Percentiles rank a stretch among this genome's conserved stretches.
phyloP scores from a whole-genome alignment of 2,113 vertebrate species.

The Procavia capensis region DNA sequence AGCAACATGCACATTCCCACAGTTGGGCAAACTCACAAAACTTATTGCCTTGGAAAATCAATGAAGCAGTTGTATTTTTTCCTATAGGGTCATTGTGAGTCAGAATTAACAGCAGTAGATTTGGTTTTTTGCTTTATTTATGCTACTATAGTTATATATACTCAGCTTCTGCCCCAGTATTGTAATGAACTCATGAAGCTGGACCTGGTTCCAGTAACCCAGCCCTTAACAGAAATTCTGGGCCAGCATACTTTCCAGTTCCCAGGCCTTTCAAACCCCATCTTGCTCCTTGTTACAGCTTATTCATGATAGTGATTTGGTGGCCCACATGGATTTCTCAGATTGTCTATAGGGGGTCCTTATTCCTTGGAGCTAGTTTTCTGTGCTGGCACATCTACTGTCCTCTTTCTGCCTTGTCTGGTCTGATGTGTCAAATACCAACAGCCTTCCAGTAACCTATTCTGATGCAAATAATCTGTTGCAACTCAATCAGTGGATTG shows the following conservation, averaged over 20 bases:
- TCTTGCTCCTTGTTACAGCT: background rate
- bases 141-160: background rate
- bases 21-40: too few relatives aligned
- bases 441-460: background rate
- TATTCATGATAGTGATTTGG: background rate
- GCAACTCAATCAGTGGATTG: background rate
- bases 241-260: too few relatives aligned
- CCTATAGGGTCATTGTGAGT: too few relatives aligned
- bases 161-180: background rate
- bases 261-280: rapidly evolving
- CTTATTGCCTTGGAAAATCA: too few relatives aligned
- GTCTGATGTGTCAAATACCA: background rate
- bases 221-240: background rate
- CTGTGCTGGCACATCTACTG: background rate
- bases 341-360: background rate
- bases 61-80: too few relatives aligned
- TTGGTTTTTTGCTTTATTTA: background rate
- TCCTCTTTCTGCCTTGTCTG: background rate
- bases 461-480: background rate
- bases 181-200: background rate
- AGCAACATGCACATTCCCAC: too few relatives aligned
- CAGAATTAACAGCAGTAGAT: too few relatives aligned
- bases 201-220: background rate
- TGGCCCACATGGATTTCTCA: background rate
- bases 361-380: background rate